Conservation (phyloP, 2,113 vertebrate genomes). For the Bucco capensis region DNA sequence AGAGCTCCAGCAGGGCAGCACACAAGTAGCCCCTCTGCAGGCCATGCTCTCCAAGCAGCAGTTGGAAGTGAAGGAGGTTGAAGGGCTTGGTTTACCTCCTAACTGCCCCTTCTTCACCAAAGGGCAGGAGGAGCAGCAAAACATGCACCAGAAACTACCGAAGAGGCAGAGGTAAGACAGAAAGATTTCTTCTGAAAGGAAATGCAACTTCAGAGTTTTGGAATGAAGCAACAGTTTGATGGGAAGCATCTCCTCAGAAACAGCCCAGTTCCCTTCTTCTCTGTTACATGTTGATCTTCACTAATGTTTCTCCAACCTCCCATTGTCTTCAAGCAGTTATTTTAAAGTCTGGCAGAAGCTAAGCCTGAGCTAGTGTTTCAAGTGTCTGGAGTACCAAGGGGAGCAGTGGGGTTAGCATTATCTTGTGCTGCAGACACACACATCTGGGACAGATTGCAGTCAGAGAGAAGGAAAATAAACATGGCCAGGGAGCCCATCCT, state of each 20-base stretch:
- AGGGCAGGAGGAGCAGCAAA: not conserved
- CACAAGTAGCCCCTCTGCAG: not conserved
- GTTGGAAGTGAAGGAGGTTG: not conserved
- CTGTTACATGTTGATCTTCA: not conserved
- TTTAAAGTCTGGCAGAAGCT: not conserved
- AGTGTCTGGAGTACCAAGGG: not conserved
- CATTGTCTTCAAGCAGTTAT: not conserved
- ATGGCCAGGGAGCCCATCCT: not conserved
- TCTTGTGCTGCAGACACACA: not conserved
- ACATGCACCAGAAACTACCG: not conserved
- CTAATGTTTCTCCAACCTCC: not conserved
- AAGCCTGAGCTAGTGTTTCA: not conserved
- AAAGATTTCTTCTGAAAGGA: not conserved
- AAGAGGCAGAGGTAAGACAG: not conserved
- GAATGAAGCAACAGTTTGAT: not conserved
- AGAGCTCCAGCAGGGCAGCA: not conserved
- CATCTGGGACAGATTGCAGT: conserved; percentile 24
- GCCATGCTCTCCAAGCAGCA: rapidly evolving
- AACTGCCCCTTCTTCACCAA: not conserved
- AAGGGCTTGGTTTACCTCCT: not conserved
- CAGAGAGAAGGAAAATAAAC: not conserved
- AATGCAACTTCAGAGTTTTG: not conserved
- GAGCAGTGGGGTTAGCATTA: not conserved
- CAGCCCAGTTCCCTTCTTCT: not conserved
- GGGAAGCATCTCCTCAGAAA: not conserved